Base-by-base conservation (phyloP, 2,888 invertebrate genomes). In the Hyppa rectilinea region DNA sequence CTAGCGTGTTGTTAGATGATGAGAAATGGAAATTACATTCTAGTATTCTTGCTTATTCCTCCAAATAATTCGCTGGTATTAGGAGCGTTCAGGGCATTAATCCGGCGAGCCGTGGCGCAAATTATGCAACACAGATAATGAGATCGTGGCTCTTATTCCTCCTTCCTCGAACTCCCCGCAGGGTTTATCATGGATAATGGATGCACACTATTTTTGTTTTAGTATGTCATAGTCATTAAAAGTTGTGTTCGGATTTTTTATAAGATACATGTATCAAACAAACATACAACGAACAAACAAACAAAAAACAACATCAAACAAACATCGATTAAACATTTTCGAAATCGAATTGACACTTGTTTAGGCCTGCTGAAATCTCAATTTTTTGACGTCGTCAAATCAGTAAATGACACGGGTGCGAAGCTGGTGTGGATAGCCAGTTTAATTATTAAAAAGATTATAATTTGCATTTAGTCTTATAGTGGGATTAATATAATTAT, bases 91-190 rank as follows among this genome's bases (percentile, higher is more conserved):
- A 58, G 70, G 55, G 60, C 71, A 78, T 74, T 76, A 81, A 78
- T 85, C 68, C 68, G 50, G 36, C 60, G 67, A 56, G 64, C 71
- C 70, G 59, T 62, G 72, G 66, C 74, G 53, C 71, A 82, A 75
- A 84, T 82, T 80, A 80, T 84, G 78, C 83, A 84, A 81, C 84
- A 68, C 61, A 77, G 65, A 81, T 83, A 84, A 83, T 83, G 83
- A 77, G 84, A 67, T 61, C 65, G 53, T 59, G 56, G 71, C 72
- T 84, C 61, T 63, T 71, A 67, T 79, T 81, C 55, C 84, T 76
- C 74, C 71, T 81, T 66, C 61, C 71, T 69, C 68, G 50, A 79
- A 69, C 68, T 78, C 74, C 68, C 65, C 34, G 34, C 56, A 10
- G 53, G 23, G 12, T 56, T 69, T 47, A 67, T 53, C 59, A 45